Conservation (phyloP, 1,140 invertebrate genomes). For the Pseudomyrmex gracilis region DNA sequence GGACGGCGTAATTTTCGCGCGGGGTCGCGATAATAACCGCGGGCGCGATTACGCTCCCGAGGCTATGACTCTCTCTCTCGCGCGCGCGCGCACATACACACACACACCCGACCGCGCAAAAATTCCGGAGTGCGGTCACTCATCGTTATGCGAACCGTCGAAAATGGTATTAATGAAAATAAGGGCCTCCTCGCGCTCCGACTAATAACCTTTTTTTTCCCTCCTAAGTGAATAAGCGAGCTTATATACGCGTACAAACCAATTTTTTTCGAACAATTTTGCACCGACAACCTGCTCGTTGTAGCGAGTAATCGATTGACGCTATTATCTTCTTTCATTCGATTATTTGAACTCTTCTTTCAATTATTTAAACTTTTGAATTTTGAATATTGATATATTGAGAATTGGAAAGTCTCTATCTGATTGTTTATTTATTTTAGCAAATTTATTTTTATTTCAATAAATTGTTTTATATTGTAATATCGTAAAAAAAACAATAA, state of each 20-base stretch:
- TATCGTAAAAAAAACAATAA: too few species aligned
- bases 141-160: slow-evolving; percentile 38
- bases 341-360: neutral
- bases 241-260: neutral
- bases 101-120: slow-evolving; percentile 18
- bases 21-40: slow-evolving; percentile 54
- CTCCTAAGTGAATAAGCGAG: slow-evolving; percentile 11
- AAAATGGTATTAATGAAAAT: slow-evolving; percentile 44
- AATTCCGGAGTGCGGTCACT: slow-evolving; percentile 11
- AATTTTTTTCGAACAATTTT: neutral
- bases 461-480: neutral
- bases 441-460: neutral
- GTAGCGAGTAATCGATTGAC: too few species aligned
- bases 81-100: neutral
- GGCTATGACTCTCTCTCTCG: neutral
- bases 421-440: neutral
- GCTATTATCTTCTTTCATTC: neutral
- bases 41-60: slow-evolving; percentile 38
- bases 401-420: neutral
- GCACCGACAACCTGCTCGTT: too few species aligned
- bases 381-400: neutral
- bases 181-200: too few species aligned
- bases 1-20: slow-evolving; percentile 48
- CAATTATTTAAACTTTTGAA: neutral
- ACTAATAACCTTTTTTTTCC: neutral